Conservation (phyloP, 2,113 vertebrate genomes). For the Syngnathoides biaculeatus region DNA sequence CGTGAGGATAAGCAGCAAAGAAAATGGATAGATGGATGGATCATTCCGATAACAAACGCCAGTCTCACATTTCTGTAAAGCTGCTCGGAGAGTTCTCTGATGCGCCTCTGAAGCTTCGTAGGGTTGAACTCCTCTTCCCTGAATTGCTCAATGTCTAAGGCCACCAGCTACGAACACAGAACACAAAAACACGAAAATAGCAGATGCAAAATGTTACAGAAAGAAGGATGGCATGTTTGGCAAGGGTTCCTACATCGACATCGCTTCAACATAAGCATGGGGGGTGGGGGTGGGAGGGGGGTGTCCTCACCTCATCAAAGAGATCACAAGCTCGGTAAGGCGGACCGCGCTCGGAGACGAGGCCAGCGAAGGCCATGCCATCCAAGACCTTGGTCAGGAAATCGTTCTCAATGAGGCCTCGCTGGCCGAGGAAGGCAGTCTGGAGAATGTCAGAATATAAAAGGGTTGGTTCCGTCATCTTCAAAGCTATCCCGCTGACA, state of each 20-base stretch:
- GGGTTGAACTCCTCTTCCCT: conserved; percentile 86
- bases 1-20: too few species aligned
- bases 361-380: conserved; percentile 98
- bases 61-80: conserved; percentile 90
- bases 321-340: conserved; percentile 94
- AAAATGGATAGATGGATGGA: too few species aligned
- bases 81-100: conserved; percentile 91
- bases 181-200: neutral
- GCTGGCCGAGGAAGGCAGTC: conserved; percentile 94
- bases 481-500: conserved; percentile 29
- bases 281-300: neutral
- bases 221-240: too few species aligned
- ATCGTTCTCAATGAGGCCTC: conserved; percentile 95
- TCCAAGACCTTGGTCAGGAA: conserved; percentile 96
- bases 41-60: neutral
- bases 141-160: conserved; percentile 87
- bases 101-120: conserved; percentile 83
- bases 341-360: conserved; percentile 95
- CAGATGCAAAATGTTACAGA: neutral
- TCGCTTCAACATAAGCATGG: neutral
- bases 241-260: neutral
- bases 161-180: conserved; percentile 81
- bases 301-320: conserved; percentile 89
- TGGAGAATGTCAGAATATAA: conserved; percentile 67
- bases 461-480: conserved; percentile 46